Percentiles rank a stretch among this genome's conserved stretches.
Evolutionary conservation across 2,888 invertebrate species (phyloP).

Genomic region (Barypeithes pellucidus): DNA sequence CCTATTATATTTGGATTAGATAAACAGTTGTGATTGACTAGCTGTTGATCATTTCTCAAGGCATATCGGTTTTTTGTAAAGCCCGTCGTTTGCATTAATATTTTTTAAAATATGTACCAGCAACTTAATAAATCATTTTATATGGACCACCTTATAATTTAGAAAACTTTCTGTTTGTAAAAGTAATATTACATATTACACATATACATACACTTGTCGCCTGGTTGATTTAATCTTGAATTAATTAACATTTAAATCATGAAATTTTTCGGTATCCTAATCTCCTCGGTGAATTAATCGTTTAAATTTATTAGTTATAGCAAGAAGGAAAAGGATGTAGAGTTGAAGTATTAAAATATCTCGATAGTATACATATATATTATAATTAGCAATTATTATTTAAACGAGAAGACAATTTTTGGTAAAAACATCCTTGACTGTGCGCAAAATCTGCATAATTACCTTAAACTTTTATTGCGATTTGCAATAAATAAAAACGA

Average conservation of each 20-base stretch:
- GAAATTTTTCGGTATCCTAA: conserved; percentile 43
- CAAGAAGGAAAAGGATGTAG: conserved; percentile 33
- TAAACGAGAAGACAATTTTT: conserved; percentile 24
- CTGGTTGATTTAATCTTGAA: conserved; percentile 48
- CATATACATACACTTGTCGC: conserved; percentile 48
- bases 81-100: no score
- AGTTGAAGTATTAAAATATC: conserved; percentile 23
- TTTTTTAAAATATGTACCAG: not conserved
- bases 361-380: conserved; percentile 24
- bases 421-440: conserved; percentile 24
- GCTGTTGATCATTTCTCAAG: no score
- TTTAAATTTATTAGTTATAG: conserved; percentile 37
- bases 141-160: conserved; percentile 17
- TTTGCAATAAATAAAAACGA: conserved; percentile 18
- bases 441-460: conserved; percentile 15
- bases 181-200: conserved; percentile 30
- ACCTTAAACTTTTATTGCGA: conserved; percentile 13
- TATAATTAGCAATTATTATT: conserved; percentile 27
- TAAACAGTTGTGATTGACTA: no score
- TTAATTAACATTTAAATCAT: conserved; percentile 53
- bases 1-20: no score
- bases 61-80: no score
- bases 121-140: conserved; percentile 14
- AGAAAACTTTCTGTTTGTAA: conserved; percentile 41
- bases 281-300: conserved; percentile 36